Evolutionary conservation across 2,797 vertebrate species (phyloP), one percentile per base, ranked within the genome.

Genomic region (Balearica regulorum): DNA sequence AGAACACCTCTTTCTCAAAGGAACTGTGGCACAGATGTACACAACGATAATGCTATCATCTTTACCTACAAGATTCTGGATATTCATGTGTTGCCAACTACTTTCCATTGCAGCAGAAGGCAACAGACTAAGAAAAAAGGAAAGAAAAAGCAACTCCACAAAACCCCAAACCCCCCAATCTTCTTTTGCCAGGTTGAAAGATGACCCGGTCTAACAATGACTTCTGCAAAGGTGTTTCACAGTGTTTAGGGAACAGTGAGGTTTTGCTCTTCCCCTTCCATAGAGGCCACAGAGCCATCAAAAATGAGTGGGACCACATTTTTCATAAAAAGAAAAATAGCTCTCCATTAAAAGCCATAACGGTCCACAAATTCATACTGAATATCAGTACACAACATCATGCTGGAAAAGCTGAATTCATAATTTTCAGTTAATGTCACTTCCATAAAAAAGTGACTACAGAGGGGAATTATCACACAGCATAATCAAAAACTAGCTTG

Each of bases 1-100:
- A 96, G 92, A 53, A 83, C 43, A 33, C 15, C 13, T 96, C 77
- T 48, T 88, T 83, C 86, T 96, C 71, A 92, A 92, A 95, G 90
- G 79, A 71, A 61, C 53, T 86, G 72, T 53, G 61, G 28, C 57
- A 94, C 53, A 53, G 37, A 80, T 85, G 61, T 46, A 44, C 87
- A 48, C 64, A 78, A 65, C 78, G 94, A 60, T 64, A 94, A 88
- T 55, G 55, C 54, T 86, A 22, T 53, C 77, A 62, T 83, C 79
- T 93, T 88, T 81, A 94, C 49, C 41, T 37, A 28, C 28, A 77
- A 72, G 43, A 44, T n/a, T 57, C 72, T 85, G 49, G 72, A 96
- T 88, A 54, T 60, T 81, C 76, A 66, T 66, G 64, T 84, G 29
- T 29, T 94, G 49, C 43, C 69, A 62, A 35, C n/a, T 72, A 62